Evolutionary conservation across 2,888 invertebrate genomes (phyloP).

Genomic region (Cheilosia variabilis): DNA sequence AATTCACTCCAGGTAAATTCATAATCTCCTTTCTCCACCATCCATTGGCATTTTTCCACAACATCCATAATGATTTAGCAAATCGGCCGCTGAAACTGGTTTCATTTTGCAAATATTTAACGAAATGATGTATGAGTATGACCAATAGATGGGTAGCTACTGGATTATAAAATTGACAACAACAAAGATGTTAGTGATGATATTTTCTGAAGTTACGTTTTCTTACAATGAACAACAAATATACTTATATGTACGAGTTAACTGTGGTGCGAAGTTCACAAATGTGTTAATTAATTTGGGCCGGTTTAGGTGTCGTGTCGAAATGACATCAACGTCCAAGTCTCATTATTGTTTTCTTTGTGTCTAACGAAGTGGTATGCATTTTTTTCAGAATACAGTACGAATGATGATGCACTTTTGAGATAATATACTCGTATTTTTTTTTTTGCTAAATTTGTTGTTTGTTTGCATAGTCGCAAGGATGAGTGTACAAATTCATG

Average conservation of each 20-base stretch:
- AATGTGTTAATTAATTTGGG: slow-evolving; percentile 45
- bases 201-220: slow-evolving; percentile 19
- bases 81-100: slow-evolving; percentile 12
- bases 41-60: not conserved
- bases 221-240: slow-evolving; percentile 15
- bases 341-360: slow-evolving; percentile 11
- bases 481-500: no score
- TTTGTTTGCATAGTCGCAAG: no score
- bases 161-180: slow-evolving; percentile 13
- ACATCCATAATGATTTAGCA: slow-evolving; percentile 3
- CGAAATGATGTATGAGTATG: slow-evolving; percentile 8
- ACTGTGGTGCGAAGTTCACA: slow-evolving; percentile 32
- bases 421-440: not conserved
- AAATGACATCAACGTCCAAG: slow-evolving; percentile 33
- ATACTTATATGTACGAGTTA: not conserved
- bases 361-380: not conserved
- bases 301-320: not conserved
- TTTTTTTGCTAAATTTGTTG: no score
- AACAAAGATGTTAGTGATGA: not conserved
- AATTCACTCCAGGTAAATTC: slow-evolving; percentile 93
- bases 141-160: not conserved
- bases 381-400: not conserved
- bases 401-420: not conserved
- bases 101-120: slow-evolving; percentile 47
- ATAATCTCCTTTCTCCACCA: slow-evolving; percentile 18